A percentile compares a stretch with the other conserved stretches of the same genome.
These are phyloP conservation scores for Phenganax marumi DNA, from an alignment of 92 coral and sea anemone species.

Conservation along the genomic window DNA sequence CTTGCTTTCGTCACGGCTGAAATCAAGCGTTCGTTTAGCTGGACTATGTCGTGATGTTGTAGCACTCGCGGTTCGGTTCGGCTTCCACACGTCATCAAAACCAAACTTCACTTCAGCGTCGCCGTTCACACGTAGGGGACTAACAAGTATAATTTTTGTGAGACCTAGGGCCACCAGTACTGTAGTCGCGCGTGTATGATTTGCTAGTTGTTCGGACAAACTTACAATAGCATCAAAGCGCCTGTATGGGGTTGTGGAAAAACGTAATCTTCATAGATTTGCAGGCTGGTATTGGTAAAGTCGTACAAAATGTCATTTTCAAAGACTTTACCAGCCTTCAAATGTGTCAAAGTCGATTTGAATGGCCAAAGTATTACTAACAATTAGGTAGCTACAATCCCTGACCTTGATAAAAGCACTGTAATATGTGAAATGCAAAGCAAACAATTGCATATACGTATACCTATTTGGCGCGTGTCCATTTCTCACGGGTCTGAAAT, in stretches of 20 bases:
- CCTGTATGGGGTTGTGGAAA: too few relatives aligned
- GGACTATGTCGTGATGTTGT: slow-evolving; percentile 34
- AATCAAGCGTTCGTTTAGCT: slow-evolving; percentile 57
- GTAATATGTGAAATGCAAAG: slow-evolving; percentile 22
- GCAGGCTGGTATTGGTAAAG: neutral
- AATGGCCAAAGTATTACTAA: too few relatives aligned
- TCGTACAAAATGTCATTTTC: slow-evolving; percentile 31
- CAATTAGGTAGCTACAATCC: too few relatives aligned
- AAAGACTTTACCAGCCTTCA: too few relatives aligned
- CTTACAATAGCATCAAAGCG: too few relatives aligned
- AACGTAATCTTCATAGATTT: too few relatives aligned
- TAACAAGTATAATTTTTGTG: slow-evolving; percentile 33
- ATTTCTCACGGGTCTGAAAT: slow-evolving; percentile 36
- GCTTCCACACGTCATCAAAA: slow-evolving; percentile 94
- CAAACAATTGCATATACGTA: neutral
- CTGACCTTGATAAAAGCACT: too few relatives aligned
- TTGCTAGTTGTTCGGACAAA: too few relatives aligned
- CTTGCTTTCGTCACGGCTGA: slow-evolving; percentile 34
- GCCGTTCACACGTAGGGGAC: slow-evolving; percentile 93
- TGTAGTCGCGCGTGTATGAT: too few relatives aligned
- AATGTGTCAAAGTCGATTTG: too few relatives aligned
- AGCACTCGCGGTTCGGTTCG: slow-evolving; percentile 64
- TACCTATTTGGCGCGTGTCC: neutral
- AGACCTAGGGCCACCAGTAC: neutral
- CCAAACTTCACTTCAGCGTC: slow-evolving; percentile 92